A percentile compares a stretch with the other conserved stretches of the same genome.
Conservation (phyloP, 2,797 vertebrate genomes). For the Scolopax rusticola region DNA sequence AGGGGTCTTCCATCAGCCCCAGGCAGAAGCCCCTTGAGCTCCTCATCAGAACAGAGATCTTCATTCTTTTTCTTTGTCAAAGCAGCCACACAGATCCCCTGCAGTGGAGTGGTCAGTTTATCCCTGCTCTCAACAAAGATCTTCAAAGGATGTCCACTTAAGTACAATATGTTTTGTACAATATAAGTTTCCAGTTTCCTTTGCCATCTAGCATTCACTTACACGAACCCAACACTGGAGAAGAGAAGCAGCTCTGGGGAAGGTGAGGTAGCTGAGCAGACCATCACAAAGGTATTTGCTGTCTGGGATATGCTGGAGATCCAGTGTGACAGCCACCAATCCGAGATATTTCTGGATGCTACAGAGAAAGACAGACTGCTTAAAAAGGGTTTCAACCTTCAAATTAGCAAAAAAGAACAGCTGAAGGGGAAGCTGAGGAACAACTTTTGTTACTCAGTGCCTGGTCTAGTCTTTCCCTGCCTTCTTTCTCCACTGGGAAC, state of each 20-base stretch:
- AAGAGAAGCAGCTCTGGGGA: conserved; percentile 84
- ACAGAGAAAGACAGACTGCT: neutral
- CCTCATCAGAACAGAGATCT: neutral
- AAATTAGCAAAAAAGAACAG: neutral
- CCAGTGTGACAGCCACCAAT: conserved; percentile 98
- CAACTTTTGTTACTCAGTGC: neutral
- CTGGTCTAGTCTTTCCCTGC: neutral
- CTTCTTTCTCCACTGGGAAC: neutral
- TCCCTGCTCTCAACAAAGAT: neutral
- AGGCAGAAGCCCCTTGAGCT: neutral
- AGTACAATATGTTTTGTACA: neutral
- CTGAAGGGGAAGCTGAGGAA: neutral
- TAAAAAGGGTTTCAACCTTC: neutral
- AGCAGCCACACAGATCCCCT: neutral
- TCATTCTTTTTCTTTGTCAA: neutral
- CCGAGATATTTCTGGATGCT: conserved; percentile 91
- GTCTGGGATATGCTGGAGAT: conserved; percentile 85
- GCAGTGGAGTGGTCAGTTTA: neutral
- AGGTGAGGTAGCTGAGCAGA: neutral
- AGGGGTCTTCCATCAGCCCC: neutral
- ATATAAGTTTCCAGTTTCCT: neutral
- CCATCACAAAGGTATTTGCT: conserved; percentile 56
- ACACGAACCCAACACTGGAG: conserved; percentile 80
- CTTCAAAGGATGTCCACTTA: neutral
- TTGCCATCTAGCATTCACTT: conserved; percentile 61